Evolutionary conservation across 2,888 invertebrate species (phyloP).

Genomic region (Lottia scabra): DNA sequence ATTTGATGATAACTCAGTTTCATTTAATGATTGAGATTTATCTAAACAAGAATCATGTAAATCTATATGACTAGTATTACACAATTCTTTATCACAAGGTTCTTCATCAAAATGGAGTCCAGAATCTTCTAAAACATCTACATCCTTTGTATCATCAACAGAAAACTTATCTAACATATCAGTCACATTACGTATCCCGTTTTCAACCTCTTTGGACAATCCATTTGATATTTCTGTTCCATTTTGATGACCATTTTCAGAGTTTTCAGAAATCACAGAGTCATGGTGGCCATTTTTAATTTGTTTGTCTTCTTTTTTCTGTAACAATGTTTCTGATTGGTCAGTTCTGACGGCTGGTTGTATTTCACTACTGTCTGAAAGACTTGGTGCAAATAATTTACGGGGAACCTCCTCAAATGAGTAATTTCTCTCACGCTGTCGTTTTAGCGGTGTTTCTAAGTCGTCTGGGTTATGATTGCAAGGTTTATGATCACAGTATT

Average conservation of each 20-base stretch:
- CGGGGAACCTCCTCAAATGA: neutral
- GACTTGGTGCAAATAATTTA: neutral
- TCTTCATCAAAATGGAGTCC: neutral
- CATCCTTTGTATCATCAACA: neutral
- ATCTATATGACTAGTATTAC: neutral
- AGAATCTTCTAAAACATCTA: neutral
- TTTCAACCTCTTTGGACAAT: neutral
- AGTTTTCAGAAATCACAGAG: neutral
- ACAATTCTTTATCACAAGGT: neutral
- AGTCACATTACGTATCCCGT: neutral
- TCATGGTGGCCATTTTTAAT: neutral
- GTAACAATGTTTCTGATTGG: neutral
- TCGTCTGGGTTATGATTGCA: neutral
- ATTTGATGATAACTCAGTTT: neutral
- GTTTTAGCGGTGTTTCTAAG: neutral
- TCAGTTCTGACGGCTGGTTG: constrained; percentile 1
- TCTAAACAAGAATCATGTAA: neutral
- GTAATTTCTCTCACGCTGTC: constrained; percentile 10
- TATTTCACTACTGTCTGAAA: constrained; percentile 6
- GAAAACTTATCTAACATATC: neutral
- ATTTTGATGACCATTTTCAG: neutral
- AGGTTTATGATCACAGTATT: constrained; percentile 14
- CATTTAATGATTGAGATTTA: neutral
- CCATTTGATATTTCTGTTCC: neutral
- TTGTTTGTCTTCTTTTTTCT: neutral